Evolutionary conservation across 1,140 invertebrate species (phyloP).

Genomic region (Achroia grisella): DNA sequence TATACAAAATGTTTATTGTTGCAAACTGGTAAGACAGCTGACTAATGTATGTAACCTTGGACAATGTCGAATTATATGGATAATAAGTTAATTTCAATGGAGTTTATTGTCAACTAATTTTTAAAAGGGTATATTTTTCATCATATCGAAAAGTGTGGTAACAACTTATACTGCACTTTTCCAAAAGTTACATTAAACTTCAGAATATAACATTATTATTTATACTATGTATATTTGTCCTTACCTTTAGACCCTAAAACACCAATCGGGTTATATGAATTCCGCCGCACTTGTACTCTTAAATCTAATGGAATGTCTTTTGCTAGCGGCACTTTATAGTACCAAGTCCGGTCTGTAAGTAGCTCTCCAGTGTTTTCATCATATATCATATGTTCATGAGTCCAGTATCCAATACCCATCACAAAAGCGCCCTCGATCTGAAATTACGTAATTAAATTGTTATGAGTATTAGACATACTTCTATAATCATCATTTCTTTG

Average conservation of each 20-base stretch:
- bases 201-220: neutral
- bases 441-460: constrained; percentile 9
- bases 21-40: too few species aligned
- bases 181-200: too few species aligned
- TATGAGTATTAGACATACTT: too few species aligned
- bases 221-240: neutral
- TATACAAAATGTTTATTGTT: too few species aligned
- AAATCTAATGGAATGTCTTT: constrained; percentile 90
- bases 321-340: constrained; percentile 84
- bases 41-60: too few species aligned
- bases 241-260: constrained; percentile 84
- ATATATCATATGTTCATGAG: constrained; percentile 80
- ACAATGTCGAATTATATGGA: too few species aligned
- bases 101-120: too few species aligned
- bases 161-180: too few species aligned
- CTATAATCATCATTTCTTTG: too few species aligned
- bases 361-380: constrained; percentile 78
- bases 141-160: too few species aligned
- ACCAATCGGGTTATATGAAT: constrained; percentile 79
- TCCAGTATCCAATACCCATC: constrained; percentile 89
- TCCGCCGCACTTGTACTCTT: constrained; percentile 80
- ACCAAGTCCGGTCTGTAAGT: constrained; percentile 85
- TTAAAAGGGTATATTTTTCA: too few species aligned
- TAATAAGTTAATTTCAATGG: too few species aligned
- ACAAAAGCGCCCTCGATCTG: constrained; percentile 84